Percentiles rank a stretch among this genome's conserved stretches.
These are phyloP conservation scores for Flexamia atlantica DNA, from an alignment of 2,888 invertebrate genomes.

Conservation along the genomic window DNA sequence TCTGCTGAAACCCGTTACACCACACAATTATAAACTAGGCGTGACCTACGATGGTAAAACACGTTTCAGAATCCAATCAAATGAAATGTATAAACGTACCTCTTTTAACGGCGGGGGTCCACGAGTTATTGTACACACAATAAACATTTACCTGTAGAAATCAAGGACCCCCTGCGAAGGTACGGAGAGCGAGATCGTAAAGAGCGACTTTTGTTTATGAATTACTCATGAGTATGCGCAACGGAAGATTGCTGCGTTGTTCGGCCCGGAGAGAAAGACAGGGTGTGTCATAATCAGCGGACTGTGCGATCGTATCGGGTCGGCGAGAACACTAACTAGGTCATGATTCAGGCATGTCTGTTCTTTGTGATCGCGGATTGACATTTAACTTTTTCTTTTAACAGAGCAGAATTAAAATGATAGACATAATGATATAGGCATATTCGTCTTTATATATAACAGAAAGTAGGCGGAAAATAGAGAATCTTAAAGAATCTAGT, in stretches of 20 bases:
- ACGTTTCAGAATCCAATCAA: background rate
- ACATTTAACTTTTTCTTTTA: no score
- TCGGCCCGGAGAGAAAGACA: background rate
- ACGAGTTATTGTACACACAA: slow-evolving; percentile 14
- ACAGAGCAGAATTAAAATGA: no score
- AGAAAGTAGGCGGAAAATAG: no score
- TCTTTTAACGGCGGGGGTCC: background rate
- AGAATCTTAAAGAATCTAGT: no score
- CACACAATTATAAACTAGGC: background rate
- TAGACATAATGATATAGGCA: no score
- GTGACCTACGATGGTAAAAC: background rate
- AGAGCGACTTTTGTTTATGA: slow-evolving; percentile 29
- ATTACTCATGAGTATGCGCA: slow-evolving; percentile 38
- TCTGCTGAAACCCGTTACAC: no score
- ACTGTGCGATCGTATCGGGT: background rate
- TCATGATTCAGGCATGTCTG: no score
- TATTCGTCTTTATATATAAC: no score
- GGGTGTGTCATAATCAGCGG: slow-evolving; percentile 14
- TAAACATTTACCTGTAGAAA: background rate
- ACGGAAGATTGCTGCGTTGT: slow-evolving; percentile 22
- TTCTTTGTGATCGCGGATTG: no score
- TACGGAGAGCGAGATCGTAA: background rate
- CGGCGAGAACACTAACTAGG: no score
- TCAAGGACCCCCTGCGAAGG: slow-evolving; percentile 22
- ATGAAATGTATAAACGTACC: slow-evolving; percentile 3